These are phyloP conservation scores for Volucella inflata DNA, from an alignment of 2,888 invertebrate genomes.

Conservation along the genomic window DNA sequence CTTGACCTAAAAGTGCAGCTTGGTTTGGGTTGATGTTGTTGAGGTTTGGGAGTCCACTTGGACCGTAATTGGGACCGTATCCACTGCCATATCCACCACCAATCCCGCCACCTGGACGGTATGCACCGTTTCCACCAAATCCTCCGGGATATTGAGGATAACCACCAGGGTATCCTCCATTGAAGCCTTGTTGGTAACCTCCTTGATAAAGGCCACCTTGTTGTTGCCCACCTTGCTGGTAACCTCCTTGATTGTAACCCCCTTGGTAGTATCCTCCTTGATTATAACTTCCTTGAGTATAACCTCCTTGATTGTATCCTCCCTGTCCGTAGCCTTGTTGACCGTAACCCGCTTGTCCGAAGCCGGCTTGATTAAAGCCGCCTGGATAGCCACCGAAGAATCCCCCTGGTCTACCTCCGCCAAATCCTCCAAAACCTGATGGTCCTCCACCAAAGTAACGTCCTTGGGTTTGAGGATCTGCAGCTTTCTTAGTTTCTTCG, in stretches of 20 bases:
- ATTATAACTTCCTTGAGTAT: not conserved
- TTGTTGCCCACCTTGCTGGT: constrained; percentile 25
- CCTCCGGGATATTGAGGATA: constrained; percentile 26
- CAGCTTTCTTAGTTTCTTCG: constrained; percentile 17
- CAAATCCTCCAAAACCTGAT: constrained; percentile 10
- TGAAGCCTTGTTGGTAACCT: constrained; percentile 1
- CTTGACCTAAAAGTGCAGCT: constrained; percentile 71
- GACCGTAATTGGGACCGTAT: constrained; percentile 42
- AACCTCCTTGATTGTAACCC: not conserved
- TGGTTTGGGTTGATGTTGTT: constrained; percentile 75
- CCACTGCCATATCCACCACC: constrained; percentile 47
- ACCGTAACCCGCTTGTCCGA: constrained; percentile 21
- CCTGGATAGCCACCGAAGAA: constrained; percentile 19
- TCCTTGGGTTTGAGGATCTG: constrained; percentile 34
- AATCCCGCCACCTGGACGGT: constrained; percentile 4
- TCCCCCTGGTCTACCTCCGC: constrained; percentile 34
- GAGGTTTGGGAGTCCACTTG: constrained; percentile 15
- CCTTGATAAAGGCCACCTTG: constrained; percentile 28
- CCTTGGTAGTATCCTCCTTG: constrained; percentile 32
- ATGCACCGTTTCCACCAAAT: constrained; percentile 13
- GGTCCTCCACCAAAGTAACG: constrained; percentile 37
- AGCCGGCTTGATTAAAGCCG: constrained; percentile 1
- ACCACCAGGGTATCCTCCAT: not conserved
- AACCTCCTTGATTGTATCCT: constrained; percentile 30
- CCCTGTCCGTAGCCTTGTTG: constrained; percentile 10